Base-by-base conservation (phyloP, 2,888 invertebrate species). In the Desoria tigrina region DNA sequence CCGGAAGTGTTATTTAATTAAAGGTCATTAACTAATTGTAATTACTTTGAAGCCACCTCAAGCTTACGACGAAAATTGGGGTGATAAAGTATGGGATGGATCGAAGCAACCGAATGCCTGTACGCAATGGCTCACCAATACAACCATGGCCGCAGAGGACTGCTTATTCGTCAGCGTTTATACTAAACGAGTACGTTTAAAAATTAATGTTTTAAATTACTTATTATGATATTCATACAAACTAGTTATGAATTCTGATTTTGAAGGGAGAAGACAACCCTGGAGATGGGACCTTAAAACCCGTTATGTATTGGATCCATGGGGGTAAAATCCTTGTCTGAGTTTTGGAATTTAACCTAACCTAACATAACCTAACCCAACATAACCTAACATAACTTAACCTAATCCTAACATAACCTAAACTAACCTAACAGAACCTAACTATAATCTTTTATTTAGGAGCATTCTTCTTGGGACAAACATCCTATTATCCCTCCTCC, bases 41-140 rank as follows among this genome's bases (percentile, higher is more conserved):
- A n/a, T n/a, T n/a, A n/a, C n/a, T n/a, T n/a, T n/a, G n/a, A n/a
- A 68, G 65, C 55, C 69, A 7, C 69, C 69, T 11, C 63, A 66
- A 54, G 63, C 61, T 1, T 56, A 63, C 28, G 55, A 66, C 28
- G 69, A 61, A 1, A 65, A 63, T 61, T 16, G 6, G 4, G 63
- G 63, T 18, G 49, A 37, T 4, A 61, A 18, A n/a, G 60, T 24
- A n/a, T 51, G n/a, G 14, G 23, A 63, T 16, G 69, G 62, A 18
- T 61, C 63, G 0, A 37, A 32, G 7, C 69, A 69, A 16, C 69
- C 69, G 4, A 28, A 63, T 11, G 51, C 69, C 2, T 69, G 69
- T 24, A 42, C 66, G 0, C 69, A 69, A 32, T 68, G 32, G 39
- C n/a, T 39, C 3, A 60, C 63, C 1, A 66, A 66, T 27, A 32